Evolutionary conservation across 1,140 invertebrate species (phyloP).

Genomic region (Wiebesia pumilae): DNA sequence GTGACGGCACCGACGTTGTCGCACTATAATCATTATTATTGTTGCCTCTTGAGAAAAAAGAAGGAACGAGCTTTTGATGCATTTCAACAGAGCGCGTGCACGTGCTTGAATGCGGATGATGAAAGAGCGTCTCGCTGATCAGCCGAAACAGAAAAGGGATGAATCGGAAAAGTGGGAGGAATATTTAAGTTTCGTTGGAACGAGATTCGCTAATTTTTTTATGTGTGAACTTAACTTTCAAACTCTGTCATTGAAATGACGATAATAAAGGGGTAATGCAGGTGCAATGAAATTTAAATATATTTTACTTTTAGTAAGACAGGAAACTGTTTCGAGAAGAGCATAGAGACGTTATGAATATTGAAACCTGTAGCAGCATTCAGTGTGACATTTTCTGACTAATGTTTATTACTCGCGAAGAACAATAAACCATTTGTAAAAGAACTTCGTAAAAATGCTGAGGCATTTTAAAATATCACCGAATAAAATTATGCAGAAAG

Average conservation of each 20-base stretch:
- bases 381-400: no score
- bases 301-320: not conserved
- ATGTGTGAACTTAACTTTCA: no score
- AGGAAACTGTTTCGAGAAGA: not conserved
- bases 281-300: not conserved
- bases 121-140: not conserved
- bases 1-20: not conserved
- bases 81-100: not conserved
- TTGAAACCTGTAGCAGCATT: not conserved
- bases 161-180: not conserved
- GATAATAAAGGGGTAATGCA: no score
- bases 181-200: not conserved
- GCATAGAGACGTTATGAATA: not conserved
- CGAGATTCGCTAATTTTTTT: not conserved
- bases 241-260: no score
- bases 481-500: not conserved
- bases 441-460: not conserved
- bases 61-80: not conserved
- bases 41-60: not conserved
- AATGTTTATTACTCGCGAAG: no score
- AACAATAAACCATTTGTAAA: not conserved
- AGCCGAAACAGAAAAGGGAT: not conserved
- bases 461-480: not conserved
- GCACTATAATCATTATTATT: constrained; percentile 1
- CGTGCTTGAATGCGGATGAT: constrained; percentile 10